Evolutionary conservation across 2,797 vertebrate genomes (phyloP).

Genomic region (Pagetopsis macropterus): DNA sequence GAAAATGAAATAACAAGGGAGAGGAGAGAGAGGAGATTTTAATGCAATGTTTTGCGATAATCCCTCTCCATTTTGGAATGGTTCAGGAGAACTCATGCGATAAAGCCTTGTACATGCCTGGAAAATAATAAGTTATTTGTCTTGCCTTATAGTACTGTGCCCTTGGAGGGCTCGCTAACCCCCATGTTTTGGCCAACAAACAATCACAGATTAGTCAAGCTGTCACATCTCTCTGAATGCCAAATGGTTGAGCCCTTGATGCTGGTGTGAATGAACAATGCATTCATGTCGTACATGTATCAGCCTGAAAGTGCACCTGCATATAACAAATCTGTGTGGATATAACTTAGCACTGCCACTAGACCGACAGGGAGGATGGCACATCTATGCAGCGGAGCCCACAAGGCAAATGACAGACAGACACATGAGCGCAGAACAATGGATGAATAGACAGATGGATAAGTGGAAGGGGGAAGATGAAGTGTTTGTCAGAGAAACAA

Average conservation of each 20-base stretch:
- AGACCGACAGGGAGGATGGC: constrained; percentile 51
- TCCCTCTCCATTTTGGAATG: constrained; percentile 81
- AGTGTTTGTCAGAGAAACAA: constrained; percentile 83
- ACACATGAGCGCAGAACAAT: constrained; percentile 66
- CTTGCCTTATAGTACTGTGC: constrained; percentile 72
- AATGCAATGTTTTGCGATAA: constrained; percentile 81
- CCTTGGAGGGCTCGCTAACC: constrained; percentile 70
- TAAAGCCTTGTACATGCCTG: constrained; percentile 79
- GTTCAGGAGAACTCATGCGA: constrained; percentile 79
- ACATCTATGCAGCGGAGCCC: constrained; percentile 58
- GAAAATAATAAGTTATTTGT: constrained; percentile 82
- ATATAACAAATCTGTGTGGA: constrained; percentile 34
- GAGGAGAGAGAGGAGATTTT: constrained; percentile 75
- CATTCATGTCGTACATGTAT: constrained; percentile 61
- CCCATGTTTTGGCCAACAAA: constrained; percentile 74
- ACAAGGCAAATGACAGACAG: constrained; percentile 72
- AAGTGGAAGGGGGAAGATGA: constrained; percentile 72
- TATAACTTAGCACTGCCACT: constrained; percentile 54
- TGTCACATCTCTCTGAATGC: constrained; percentile 76
- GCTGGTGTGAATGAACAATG: constrained; percentile 66
- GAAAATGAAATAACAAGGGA: constrained; percentile 80
- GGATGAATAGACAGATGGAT: constrained; percentile 74
- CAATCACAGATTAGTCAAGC: constrained; percentile 81
- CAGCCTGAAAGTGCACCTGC: constrained; percentile 41
- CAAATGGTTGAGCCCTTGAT: constrained; percentile 72